Percentiles rank a stretch among this genome's conserved stretches.
Conservation (phyloP, 1,140 invertebrate genomes). For the Hirudo medicinalis region DNA sequence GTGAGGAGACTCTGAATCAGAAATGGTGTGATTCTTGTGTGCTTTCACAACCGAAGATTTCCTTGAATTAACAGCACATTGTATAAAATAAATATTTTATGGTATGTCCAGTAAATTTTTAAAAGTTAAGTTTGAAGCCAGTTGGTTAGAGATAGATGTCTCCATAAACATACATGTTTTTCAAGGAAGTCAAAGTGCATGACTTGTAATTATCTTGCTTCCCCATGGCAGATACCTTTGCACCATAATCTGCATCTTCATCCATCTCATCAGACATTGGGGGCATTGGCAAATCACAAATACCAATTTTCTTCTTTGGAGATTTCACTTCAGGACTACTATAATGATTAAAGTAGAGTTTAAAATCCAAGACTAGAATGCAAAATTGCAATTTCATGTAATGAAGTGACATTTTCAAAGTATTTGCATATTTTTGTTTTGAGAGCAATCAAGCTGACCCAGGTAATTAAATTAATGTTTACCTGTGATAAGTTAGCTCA, state of each 20-base stretch:
- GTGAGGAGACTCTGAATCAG: background rate
- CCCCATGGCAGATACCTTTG: background rate
- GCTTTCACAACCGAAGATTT: background rate
- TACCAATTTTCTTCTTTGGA: slow-evolving; percentile 22
- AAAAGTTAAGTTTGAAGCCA: background rate
- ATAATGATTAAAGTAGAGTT: background rate
- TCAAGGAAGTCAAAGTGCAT: background rate
- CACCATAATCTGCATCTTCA: slow-evolving; percentile 1
- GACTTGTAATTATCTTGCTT: slow-evolving; percentile 8
- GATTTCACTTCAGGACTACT: background rate
- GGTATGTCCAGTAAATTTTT: background rate
- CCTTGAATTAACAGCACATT: background rate
- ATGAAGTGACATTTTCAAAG: no score
- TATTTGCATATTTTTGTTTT: no score
- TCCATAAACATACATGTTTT: background rate
- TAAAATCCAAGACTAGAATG: background rate
- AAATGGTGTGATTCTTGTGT: background rate
- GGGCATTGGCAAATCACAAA: slow-evolving; percentile 38
- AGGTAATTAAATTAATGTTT: no score
- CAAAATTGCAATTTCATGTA: no score
- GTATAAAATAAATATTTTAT: background rate
- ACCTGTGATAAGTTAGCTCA: no score
- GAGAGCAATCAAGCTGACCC: no score
- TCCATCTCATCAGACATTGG: slow-evolving; percentile 24
- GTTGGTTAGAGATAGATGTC: background rate